Evolutionary conservation across 2,888 invertebrate species (phyloP).

Genomic region (Noctua janthe): DNA sequence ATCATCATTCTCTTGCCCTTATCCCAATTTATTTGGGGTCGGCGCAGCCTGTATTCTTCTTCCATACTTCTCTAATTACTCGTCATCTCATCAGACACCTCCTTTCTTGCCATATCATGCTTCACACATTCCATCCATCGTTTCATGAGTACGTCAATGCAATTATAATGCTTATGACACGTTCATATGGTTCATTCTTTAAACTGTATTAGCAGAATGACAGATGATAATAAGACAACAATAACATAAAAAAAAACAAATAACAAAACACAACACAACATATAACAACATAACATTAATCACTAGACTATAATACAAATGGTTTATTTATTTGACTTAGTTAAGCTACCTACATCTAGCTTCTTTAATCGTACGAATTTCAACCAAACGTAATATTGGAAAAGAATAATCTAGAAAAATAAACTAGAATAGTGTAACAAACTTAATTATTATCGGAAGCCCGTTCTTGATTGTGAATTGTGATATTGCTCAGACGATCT

Average conservation of each 20-base stretch:
- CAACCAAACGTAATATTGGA: not conserved
- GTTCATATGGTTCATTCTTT: not conserved
- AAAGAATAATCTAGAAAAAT: conserved; percentile 7
- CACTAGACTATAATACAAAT: not conserved
- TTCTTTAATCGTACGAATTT: not conserved
- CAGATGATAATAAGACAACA: not conserved
- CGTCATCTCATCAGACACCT: not conserved
- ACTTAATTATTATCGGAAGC: conserved; percentile 21
- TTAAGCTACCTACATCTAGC: not conserved
- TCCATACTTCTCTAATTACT: not conserved
- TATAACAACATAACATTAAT: not conserved
- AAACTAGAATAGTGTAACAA: conserved; percentile 8
- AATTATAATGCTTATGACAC: not conserved
- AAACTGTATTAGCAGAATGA: not conserved
- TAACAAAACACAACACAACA: too few relatives aligned
- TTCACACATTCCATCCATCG: not conserved
- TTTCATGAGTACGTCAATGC: not conserved
- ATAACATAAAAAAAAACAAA: too few relatives aligned
- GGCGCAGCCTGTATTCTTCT: not conserved
- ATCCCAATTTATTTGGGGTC: not conserved
- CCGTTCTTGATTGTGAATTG: conserved; percentile 23
- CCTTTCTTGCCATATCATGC: not conserved
- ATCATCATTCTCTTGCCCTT: not conserved
- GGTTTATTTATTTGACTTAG: not conserved
- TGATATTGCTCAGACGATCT: conserved; percentile 30